These are phyloP conservation scores for Diogma glabrata DNA, from an alignment of 2,888 invertebrate species.

Conservation along the genomic window DNA sequence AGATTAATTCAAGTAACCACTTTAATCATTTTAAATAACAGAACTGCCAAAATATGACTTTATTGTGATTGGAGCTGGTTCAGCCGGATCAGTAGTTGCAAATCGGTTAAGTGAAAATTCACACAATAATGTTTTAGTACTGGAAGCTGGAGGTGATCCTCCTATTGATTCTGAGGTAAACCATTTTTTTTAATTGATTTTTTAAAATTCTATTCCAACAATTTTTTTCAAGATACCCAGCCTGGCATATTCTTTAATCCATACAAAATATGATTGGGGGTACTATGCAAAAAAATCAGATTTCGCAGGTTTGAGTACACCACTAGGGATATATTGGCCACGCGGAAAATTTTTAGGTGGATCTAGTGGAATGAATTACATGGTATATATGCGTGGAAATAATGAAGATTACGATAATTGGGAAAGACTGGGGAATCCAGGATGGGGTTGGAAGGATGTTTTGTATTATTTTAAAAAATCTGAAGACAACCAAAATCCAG, in stretches of 20 bases:
- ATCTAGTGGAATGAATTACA: conserved; percentile 48
- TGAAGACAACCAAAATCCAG: conserved; percentile 47
- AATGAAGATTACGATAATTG: conserved; percentile 47
- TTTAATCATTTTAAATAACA: not conserved
- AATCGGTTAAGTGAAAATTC: conserved; percentile 38
- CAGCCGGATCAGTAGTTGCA: conserved; percentile 39
- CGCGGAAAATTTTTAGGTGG: conserved; percentile 56
- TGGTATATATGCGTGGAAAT: conserved; percentile 54
- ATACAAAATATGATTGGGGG: conserved; percentile 27
- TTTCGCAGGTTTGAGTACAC: conserved; percentile 30
- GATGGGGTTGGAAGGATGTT: conserved; percentile 56
- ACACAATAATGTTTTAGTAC: conserved; percentile 35
- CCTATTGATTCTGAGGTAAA: conserved; percentile 34
- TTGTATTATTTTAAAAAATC: conserved; percentile 59
- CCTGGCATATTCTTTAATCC: conserved; percentile 12
- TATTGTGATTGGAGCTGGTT: conserved; percentile 39
- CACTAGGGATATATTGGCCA: conserved; percentile 38
- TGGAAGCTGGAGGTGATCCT: conserved; percentile 42
- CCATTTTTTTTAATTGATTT: too few species aligned
- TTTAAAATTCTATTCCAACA: too few species aligned
- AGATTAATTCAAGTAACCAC: too few species aligned
- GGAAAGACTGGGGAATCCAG: conserved; percentile 38
- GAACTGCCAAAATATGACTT: conserved; percentile 32
- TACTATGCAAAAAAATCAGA: conserved; percentile 39
- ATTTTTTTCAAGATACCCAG: conserved; percentile 25